Conservation (phyloP, 2,797 vertebrate species). For the Fringilla coelebs region DNA sequence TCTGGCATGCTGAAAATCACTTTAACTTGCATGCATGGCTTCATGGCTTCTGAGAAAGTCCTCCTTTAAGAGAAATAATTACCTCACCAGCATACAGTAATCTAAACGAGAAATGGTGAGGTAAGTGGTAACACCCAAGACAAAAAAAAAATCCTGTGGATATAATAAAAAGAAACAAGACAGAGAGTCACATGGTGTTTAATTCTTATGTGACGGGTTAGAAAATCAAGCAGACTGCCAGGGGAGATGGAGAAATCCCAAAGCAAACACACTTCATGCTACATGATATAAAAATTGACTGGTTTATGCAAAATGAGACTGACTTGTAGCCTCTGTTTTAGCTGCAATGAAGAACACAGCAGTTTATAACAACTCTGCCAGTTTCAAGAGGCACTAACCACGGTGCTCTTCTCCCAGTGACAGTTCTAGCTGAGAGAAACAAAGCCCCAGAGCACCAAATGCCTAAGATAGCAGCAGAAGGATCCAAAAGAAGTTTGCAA, state of each 20-base stretch:
- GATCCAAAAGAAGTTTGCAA: background rate
- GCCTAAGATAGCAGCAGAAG: background rate
- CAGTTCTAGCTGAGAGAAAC: background rate
- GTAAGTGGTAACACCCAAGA: background rate
- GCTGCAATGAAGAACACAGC: background rate
- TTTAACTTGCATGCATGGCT: background rate
- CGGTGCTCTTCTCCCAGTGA: background rate
- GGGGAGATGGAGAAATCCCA: background rate
- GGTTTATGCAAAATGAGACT: background rate
- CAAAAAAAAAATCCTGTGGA: background rate
- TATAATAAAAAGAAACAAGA: background rate
- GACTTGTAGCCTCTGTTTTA: background rate
- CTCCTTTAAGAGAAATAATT: background rate
- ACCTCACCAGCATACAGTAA: background rate
- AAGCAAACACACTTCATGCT: background rate
- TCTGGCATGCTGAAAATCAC: background rate
- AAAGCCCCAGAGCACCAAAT: background rate
- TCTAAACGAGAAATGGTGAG: background rate
- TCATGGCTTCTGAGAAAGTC: background rate
- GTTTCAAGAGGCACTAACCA: background rate
- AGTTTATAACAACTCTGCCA: background rate
- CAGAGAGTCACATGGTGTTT: background rate
- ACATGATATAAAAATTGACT: background rate
- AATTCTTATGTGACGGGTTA: background rate
- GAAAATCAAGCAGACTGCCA: background rate